phyloP scores from a whole-genome alignment of 2,888 invertebrate species.

The Argyresthia albistria region DNA sequence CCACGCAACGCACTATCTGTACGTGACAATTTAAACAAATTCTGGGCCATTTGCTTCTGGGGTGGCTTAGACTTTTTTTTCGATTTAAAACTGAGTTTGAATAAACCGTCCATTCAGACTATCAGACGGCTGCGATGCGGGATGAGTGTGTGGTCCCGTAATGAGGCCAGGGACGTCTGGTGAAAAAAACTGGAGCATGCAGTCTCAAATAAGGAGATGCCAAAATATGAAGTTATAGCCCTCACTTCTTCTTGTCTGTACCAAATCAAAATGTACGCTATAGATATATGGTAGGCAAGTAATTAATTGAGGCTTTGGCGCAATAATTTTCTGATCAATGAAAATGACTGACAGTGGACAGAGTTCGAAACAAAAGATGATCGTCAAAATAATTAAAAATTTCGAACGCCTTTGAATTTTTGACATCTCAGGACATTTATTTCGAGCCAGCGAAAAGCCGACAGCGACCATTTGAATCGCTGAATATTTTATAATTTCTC shows the following conservation, averaged over 20 bases:
- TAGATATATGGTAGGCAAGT: no score
- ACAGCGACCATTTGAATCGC: not conserved
- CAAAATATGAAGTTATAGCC: no score
- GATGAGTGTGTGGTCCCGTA: conserved; percentile 55
- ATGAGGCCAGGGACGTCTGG: conserved; percentile 16
- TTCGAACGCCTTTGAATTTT: not conserved
- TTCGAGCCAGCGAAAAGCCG: conserved; percentile 1
- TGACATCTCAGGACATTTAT: not conserved
- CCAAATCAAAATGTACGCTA: no score
- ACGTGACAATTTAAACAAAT: conserved; percentile 74
- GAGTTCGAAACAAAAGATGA: no score
- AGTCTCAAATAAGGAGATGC: no score
- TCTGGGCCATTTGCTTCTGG: conserved; percentile 71
- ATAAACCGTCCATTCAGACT: conserved; percentile 21
- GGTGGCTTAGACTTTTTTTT: conserved; percentile 59
- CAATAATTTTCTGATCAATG: no score
- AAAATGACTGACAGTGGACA: no score
- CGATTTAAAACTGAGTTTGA: conserved; percentile 47
- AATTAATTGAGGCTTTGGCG: no score
- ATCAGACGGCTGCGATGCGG: conserved; percentile 30
- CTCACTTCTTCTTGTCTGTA: no score
- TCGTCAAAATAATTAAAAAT: no score
- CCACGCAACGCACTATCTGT: conserved; percentile 49
- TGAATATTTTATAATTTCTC: conserved; percentile 12
- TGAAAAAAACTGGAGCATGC: not conserved